phyloP scores from a whole-genome alignment of 2,888 invertebrate genomes.

The Drosophila kokeensis region DNA sequence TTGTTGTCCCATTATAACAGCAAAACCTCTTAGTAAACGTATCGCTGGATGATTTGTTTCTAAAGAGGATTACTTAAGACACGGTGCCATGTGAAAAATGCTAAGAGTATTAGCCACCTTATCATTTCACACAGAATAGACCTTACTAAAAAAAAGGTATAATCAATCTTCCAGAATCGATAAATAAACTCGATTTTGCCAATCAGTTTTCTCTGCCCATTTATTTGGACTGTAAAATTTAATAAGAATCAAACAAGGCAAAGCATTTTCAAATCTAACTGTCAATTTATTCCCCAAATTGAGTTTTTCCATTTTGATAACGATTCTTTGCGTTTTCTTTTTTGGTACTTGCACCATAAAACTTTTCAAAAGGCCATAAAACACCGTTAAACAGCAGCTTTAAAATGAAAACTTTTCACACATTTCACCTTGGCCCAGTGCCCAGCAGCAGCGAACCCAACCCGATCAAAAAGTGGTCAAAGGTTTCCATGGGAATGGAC shows the following conservation, averaged over 20 bases:
- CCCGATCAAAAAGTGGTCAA: conserved; percentile 25
- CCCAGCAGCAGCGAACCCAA: conserved; percentile 17
- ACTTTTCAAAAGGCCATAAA: conserved; percentile 15
- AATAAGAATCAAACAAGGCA: not conserved
- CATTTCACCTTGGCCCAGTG: conserved; percentile 34
- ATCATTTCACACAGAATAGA: not conserved
- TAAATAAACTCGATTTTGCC: not conserved
- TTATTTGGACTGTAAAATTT: not conserved
- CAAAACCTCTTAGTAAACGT: conserved; percentile 10
- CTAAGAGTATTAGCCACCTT: not conserved
- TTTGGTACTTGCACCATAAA: not conserved
- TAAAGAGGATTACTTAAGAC: conserved; percentile 1
- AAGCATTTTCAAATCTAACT: not conserved
- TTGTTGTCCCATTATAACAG: conserved; percentile 45
- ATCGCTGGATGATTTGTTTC: conserved; percentile 14
- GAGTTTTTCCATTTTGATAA: not conserved
- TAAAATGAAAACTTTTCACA: conserved; percentile 32
- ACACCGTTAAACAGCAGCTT: conserved; percentile 12
- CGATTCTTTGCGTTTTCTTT: not conserved
- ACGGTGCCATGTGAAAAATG: not conserved
- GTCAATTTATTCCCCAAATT: not conserved
- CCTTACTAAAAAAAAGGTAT: not conserved
- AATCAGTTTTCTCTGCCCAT: not conserved
- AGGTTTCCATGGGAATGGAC: conserved; percentile 23
- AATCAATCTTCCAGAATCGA: not conserved